Evolutionary conservation across 2,888 invertebrate species (phyloP).

Genomic region (Harmothoe impar): DNA sequence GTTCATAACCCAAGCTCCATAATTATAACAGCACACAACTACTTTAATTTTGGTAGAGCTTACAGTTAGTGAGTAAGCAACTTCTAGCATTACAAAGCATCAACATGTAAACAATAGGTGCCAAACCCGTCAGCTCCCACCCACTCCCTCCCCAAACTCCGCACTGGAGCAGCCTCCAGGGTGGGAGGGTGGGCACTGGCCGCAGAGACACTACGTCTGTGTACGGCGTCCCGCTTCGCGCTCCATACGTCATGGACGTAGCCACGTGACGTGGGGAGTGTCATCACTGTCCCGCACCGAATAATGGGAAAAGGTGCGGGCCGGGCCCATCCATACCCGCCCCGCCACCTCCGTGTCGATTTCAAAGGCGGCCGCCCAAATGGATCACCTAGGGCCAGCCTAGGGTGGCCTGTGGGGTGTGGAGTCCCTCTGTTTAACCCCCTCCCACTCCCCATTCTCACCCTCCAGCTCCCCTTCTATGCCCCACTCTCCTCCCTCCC

Average conservation of each 20-base stretch:
- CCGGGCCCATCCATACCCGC: conserved; percentile 46
- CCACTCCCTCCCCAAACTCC: not conserved
- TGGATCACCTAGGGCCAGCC: conserved; percentile 32
- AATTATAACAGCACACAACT: too few species aligned
- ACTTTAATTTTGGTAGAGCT: too few species aligned
- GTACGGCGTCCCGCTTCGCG: conserved; percentile 26
- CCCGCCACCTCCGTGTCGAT: not conserved
- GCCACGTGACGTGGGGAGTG: conserved; percentile 39
- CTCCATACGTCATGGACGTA: conserved; percentile 6
- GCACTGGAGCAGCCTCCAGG: not conserved
- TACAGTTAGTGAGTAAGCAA: too few species aligned
- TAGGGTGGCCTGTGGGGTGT: not conserved
- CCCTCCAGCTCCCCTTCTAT: not conserved
- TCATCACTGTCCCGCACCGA: conserved; percentile 55
- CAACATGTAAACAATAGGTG: too few species aligned
- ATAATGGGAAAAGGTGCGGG: conserved; percentile 38
- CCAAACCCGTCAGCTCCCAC: not conserved
- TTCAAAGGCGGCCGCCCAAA: conserved; percentile 13
- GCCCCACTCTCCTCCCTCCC: not conserved
- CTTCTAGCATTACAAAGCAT: too few species aligned
- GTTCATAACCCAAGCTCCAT: too few species aligned
- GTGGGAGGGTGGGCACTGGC: not conserved
- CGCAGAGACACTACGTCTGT: not conserved
- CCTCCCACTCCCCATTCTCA: not conserved
- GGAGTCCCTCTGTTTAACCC: not conserved